Evolutionary conservation across 2,113 vertebrate genomes (phyloP).

Genomic region (Lanius ludovicianus): DNA sequence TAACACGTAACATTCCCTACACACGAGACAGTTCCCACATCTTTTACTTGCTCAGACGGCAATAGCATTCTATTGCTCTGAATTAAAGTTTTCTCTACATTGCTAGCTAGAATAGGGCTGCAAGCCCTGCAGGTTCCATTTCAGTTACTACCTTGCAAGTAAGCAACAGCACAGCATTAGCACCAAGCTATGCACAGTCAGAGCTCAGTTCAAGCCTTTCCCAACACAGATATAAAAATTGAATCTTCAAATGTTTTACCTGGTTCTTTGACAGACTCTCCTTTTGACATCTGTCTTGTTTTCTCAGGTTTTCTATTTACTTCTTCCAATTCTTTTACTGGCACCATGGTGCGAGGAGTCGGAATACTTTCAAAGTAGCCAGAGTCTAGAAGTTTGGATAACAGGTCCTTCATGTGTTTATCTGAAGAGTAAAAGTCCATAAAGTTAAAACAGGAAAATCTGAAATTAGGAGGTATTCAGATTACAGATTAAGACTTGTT

Average conservation of each 20-base stretch:
- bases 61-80: background rate
- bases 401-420: constrained; percentile 87
- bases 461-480: background rate
- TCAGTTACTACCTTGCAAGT: background rate
- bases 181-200: background rate
- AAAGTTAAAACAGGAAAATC: background rate
- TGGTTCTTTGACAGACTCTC: constrained; percentile 67
- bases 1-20: background rate
- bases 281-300: constrained; percentile 56
- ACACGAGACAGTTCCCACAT: background rate
- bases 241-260: constrained; percentile 57
- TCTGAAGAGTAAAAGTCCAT: constrained; percentile 71
- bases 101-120: background rate
- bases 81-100: background rate
- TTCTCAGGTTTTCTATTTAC: constrained; percentile 65
- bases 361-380: constrained; percentile 89
- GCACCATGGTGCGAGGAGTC: constrained; percentile 66
- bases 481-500: background rate
- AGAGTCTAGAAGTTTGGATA: constrained; percentile 83
- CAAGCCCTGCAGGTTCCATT: background rate
- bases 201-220: background rate
- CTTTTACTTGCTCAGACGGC: background rate
- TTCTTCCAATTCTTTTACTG: constrained; percentile 62
- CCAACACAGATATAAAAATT: background rate
- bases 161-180: background rate